Evolutionary conservation across 2,113 vertebrate genomes (phyloP), one percentile per base, ranked within the genome.

Genomic region (Dendrocopos noguchii): DNA sequence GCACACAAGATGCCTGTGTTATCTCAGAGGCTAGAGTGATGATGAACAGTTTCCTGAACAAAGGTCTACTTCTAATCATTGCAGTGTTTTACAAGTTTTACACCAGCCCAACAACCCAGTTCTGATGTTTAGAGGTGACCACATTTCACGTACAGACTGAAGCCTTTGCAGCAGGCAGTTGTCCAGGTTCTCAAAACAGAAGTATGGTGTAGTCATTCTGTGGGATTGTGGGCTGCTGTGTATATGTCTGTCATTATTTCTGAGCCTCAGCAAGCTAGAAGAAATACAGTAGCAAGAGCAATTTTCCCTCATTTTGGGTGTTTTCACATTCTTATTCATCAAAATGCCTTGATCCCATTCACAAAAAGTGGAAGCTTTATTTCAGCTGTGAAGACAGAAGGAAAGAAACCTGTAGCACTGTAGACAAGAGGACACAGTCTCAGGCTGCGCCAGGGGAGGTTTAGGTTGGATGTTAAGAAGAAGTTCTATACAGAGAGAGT

Each of bases 131-230:
- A 31, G 31, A 29, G 9, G 16, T 27, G 36, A 31, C 29, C 4
- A 0, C 24, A 28, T 21, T 19, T 66, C n/a, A 1, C 25, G 5
- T 9, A 24, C 0, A 1, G 53, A 24, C 33, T 34, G 39, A 33
- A 42, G 39, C 39, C 53, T 67, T 61, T 20, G 20, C 57, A 59
- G 28, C 44, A 57, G 34, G 14, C 27, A 25, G 33, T 6, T 72
- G 46, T 55, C 22, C 31, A 15, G 39, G 13, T 33, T 52, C 77
- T 78, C 47, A 25, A 44, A 61, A 29, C 0, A 0, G 24, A 3
- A 2, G 10, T 7, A 16, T 31, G 29, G 31, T 8, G n/a, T 44
- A 22, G 16, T 57, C 15, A 7, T 63, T 57, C 25, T n/a, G 17
- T 57, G 42, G 27, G 14, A 14, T 47, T 61, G 50, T 59, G 68